These are phyloP conservation scores for Stichodactyla helianthus DNA, from an alignment of 64 coral and sea anemone genomes.

Conservation along the genomic window DNA sequence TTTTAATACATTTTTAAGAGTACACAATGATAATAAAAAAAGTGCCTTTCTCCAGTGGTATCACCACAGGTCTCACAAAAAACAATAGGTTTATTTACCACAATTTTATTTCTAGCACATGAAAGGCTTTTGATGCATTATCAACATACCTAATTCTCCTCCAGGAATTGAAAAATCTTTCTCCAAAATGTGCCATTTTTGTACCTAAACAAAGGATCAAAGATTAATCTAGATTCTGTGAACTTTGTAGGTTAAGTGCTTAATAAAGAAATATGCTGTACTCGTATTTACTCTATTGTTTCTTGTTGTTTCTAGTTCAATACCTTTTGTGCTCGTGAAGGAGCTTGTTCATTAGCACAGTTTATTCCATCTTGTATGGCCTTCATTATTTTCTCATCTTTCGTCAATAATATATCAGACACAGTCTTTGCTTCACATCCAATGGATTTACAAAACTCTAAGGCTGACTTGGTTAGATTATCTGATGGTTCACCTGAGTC, in stretches of 20 bases:
- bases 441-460: conserved; percentile 65
- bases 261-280: too few relatives aligned
- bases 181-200: conserved; percentile 85
- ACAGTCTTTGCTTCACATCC: conserved; percentile 59
- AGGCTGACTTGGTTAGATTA: conserved; percentile 48
- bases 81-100: not conserved
- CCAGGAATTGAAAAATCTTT: conserved; percentile 91
- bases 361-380: conserved; percentile 84
- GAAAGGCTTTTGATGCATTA: not conserved
- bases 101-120: not conserved
- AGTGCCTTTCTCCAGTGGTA: too few relatives aligned
- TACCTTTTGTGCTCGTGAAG: conserved; percentile 95
- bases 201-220: conserved; percentile 53
- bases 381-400: conserved; percentile 86
- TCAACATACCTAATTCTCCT: conserved; percentile 77
- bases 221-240: not conserved
- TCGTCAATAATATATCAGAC: conserved; percentile 68
- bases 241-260: too few relatives aligned
- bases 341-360: conserved; percentile 52
- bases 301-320: too few relatives aligned
- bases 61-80: too few relatives aligned
- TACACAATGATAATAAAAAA: too few relatives aligned
- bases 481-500: conserved; percentile 68
- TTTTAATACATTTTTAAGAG: too few relatives aligned
- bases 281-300: too few relatives aligned